Conservation (phyloP, 2,888 invertebrate species). For the Choristoneura rosaceana region DNA sequence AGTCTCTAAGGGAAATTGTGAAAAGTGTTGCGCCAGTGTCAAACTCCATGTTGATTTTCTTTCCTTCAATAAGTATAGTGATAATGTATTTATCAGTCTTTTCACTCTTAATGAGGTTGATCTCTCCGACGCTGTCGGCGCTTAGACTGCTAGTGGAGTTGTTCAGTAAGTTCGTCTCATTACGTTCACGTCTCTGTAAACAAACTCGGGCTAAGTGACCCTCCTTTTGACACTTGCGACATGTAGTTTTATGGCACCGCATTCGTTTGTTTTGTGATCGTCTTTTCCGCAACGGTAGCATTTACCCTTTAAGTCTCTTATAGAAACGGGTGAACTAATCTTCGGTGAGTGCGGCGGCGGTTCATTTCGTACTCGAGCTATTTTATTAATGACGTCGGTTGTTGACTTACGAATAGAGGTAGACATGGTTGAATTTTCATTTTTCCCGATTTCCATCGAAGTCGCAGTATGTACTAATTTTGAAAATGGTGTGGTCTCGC, state of each 20-base stretch:
- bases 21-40: constrained; percentile 29
- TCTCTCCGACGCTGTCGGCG: not conserved
- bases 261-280: no score
- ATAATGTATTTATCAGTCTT: constrained; percentile 16
- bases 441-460: constrained; percentile 3
- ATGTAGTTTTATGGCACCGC: no score
- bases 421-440: constrained; percentile 4
- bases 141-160: not conserved
- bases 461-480: constrained; percentile 7
- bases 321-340: no score
- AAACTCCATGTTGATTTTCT: constrained; percentile 13
- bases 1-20: constrained; percentile 21
- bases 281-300: no score
- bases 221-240: no score
- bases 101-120: not conserved
- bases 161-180: not conserved
- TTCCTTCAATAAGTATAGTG: constrained; percentile 7
- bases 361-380: not conserved
- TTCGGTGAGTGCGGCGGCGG: no score
- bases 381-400: no score
- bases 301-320: no score
- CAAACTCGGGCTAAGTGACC: not conserved
- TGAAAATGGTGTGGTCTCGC: not conserved
- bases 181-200: not conserved
- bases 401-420: not conserved